These are phyloP conservation scores for Sternarchorhynchus goeldii DNA, from an alignment of 2,797 vertebrate species.

Conservation along the genomic window DNA sequence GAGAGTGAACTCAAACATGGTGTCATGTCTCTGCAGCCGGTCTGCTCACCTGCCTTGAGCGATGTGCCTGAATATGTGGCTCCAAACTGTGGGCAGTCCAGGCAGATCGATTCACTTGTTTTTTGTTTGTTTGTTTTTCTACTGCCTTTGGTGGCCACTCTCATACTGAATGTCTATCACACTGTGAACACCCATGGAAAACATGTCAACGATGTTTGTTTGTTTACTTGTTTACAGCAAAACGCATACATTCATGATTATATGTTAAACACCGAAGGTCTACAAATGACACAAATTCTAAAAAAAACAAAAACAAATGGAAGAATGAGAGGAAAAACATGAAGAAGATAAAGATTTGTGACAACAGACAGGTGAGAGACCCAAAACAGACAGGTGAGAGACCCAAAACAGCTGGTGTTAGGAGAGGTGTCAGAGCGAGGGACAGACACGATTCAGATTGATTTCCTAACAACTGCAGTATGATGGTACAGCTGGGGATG, in stretches of 20 bases:
- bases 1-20: slow-evolving; percentile 15
- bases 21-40: slow-evolving; percentile 25
- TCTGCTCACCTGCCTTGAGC: slow-evolving; percentile 28
- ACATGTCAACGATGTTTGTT: slow-evolving; percentile 14
- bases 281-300: not conserved
- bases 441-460: slow-evolving; percentile 60
- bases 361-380: not conserved
- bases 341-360: not conserved
- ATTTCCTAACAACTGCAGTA: slow-evolving; percentile 61
- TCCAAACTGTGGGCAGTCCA: slow-evolving; percentile 8
- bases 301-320: not conserved
- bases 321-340: slow-evolving; percentile 13
- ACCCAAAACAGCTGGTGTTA: not conserved
- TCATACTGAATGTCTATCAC: slow-evolving; percentile 60
- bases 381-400: not conserved
- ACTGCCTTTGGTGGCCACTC: slow-evolving; percentile 29
- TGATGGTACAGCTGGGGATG: slow-evolving; percentile 58
- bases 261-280: not conserved
- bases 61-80: slow-evolving; percentile 37
- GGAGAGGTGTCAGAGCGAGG: slow-evolving; percentile 46
- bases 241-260: not conserved
- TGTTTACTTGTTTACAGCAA: not conserved
- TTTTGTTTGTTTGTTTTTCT: slow-evolving; percentile 21
- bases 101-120: slow-evolving; percentile 44
- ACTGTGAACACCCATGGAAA: slow-evolving; percentile 25